Conservation (phyloP, 2,888 invertebrate species). For the Caenorhabditis sp. region DNA sequence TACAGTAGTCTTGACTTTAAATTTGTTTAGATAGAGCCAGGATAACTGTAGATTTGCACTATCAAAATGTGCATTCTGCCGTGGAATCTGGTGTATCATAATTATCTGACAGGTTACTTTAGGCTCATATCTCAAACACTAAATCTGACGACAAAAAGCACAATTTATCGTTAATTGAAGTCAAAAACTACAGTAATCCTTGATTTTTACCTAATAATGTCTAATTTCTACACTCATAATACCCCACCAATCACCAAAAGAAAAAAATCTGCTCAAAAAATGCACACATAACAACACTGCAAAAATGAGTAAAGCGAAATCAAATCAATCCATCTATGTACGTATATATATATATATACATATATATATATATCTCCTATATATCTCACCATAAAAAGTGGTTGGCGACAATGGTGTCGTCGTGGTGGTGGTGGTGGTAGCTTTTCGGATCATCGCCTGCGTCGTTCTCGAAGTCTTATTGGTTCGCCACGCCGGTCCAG, state of each 20-base stretch:
- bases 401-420: slow-evolving; percentile 19
- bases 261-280: slow-evolving; percentile 2
- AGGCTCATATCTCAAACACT: no score
- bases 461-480: slow-evolving; percentile 35
- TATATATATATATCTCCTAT: neutral
- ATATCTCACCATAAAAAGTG: slow-evolving; percentile 34
- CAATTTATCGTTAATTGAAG: neutral
- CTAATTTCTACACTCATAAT: neutral
- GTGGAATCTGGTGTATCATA: no score
- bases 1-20: no score
- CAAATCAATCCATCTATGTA: slow-evolving; percentile 21
- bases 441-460: slow-evolving; percentile 7
- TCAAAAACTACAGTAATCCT: no score
- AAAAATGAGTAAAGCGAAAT: slow-evolving; percentile 11
- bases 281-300: slow-evolving; percentile 28
- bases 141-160: no score
- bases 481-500: slow-evolving; percentile 54
- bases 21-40: no score
- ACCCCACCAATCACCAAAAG: neutral
- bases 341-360: neutral
- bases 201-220: neutral
- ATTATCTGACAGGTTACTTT: no score
- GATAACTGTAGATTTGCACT: no score
- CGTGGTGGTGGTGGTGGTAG: slow-evolving; percentile 39
- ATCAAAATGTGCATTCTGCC: no score